Percentiles rank a stretch among this genome's conserved stretches.
Evolutionary conservation across 1,140 invertebrate species (phyloP).

Genomic region (Drosophila pseudoobscura): DNA sequence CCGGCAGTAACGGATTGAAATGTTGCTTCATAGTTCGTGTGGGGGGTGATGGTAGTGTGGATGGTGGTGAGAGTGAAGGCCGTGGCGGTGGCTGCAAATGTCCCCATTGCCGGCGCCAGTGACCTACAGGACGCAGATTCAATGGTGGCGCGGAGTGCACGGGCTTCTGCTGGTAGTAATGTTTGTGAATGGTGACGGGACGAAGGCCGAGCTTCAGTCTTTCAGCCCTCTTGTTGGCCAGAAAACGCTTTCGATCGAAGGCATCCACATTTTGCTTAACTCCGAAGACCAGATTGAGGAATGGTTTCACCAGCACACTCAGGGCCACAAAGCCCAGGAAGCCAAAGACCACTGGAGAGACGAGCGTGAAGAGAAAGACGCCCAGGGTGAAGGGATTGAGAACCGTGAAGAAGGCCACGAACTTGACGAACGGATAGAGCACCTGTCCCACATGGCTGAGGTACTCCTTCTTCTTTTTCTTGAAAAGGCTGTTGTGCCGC

Average conservation of each 20-base stretch:
- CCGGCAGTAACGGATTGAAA: conserved; percentile 53
- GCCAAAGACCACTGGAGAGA: conserved; percentile 74
- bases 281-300: conserved; percentile 68
- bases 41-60: neutral
- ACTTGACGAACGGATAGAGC: conserved; percentile 75
- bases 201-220: conserved; percentile 54
- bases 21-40: neutral
- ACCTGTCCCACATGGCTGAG: conserved; percentile 73
- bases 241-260: conserved; percentile 52
- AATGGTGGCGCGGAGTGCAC: conserved; percentile 50
- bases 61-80: neutral
- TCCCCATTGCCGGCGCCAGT: conserved; percentile 41
- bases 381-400: conserved; percentile 78
- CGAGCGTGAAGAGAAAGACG: conserved; percentile 71
- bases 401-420: conserved; percentile 77
- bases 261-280: conserved; percentile 64
- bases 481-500: conserved; percentile 68
- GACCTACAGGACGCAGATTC: conserved; percentile 29
- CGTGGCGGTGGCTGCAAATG: neutral
- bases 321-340: conserved; percentile 74
- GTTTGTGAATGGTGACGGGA: conserved; percentile 77
- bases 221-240: conserved; percentile 59
- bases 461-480: conserved; percentile 80
- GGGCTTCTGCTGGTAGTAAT: conserved; percentile 72
- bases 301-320: conserved; percentile 72